Evolutionary conservation across 2,888 invertebrate genomes (phyloP).

Genomic region (Biston betularia): DNA sequence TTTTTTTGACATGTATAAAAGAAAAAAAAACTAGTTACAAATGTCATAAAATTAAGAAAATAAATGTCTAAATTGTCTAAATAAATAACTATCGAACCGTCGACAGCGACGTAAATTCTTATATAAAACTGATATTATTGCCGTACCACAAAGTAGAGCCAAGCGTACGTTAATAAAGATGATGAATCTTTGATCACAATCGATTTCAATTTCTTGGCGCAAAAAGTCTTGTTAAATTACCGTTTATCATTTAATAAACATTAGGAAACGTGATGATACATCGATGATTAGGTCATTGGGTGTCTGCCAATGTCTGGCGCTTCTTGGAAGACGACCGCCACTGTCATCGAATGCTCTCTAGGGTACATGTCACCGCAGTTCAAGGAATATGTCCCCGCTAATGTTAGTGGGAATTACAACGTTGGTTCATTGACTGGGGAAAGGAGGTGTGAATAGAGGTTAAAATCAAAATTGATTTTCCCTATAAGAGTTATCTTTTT

Average conservation of each 20-base stretch:
- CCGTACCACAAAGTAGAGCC: too few relatives aligned
- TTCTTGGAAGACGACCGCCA: constrained; percentile 55
- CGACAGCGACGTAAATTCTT: too few relatives aligned
- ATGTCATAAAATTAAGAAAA: too few relatives aligned
- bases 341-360: constrained; percentile 52
- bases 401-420: constrained; percentile 32
- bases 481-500: too few relatives aligned
- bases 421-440: constrained; percentile 35
- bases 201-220: neutral
- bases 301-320: constrained; percentile 60
- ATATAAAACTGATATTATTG: too few relatives aligned
- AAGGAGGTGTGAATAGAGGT: constrained; percentile 12
- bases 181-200: neutral
- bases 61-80: too few relatives aligned
- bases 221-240: neutral
- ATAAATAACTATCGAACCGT: too few relatives aligned
- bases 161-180: too few relatives aligned
- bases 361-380: constrained; percentile 46
- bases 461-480: neutral
- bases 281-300: constrained; percentile 58
- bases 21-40: too few relatives aligned
- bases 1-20: too few relatives aligned
- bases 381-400: constrained; percentile 45
- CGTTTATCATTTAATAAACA: constrained; percentile 3
- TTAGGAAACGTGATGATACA: constrained; percentile 18